Conservation (phyloP, 2,888 invertebrate species). For the Drosophila rubida region DNA sequence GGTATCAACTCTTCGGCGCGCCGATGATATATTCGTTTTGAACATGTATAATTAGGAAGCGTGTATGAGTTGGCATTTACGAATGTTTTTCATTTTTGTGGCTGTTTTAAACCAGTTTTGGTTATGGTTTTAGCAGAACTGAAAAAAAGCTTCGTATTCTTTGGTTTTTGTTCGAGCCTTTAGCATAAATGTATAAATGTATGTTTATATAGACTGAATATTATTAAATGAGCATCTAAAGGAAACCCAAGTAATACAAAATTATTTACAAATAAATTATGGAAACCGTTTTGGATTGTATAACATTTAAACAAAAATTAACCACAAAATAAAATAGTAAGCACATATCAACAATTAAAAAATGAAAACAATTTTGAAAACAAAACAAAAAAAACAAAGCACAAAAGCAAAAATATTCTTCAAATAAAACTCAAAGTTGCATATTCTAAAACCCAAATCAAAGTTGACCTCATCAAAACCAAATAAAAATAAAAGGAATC, state of each 20-base stretch:
- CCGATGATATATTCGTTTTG: slow-evolving; percentile 20
- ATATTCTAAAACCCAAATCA: slow-evolving; percentile 65
- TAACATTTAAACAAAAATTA: slow-evolving; percentile 49
- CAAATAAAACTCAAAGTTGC: slow-evolving; percentile 53
- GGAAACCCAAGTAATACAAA: slow-evolving; percentile 24
- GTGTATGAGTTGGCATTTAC: slow-evolving; percentile 27
- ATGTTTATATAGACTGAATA: slow-evolving; percentile 80
- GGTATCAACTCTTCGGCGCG: slow-evolving; percentile 28
- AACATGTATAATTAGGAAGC: slow-evolving; percentile 30
- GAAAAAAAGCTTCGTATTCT: slow-evolving; percentile 59
- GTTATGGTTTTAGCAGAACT: slow-evolving; percentile 64
- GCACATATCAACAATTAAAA: slow-evolving; percentile 71
- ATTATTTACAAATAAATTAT: slow-evolving; percentile 39
- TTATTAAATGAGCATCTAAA: slow-evolving; percentile 67
- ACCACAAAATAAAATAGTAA: slow-evolving; percentile 58
- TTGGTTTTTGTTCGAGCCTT: slow-evolving; percentile 51
- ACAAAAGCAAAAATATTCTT: slow-evolving; percentile 26
- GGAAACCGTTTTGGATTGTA: slow-evolving; percentile 44
- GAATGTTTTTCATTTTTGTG: slow-evolving; percentile 23
- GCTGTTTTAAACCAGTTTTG: slow-evolving; percentile 45
- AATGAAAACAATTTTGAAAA: slow-evolving; percentile 17
- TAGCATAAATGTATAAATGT: slow-evolving; percentile 77
- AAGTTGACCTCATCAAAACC: slow-evolving; percentile 74
- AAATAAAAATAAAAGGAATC: slow-evolving; percentile 33
- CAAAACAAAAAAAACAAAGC: slow-evolving; percentile 1